phyloP scores from a whole-genome alignment of 2,888 invertebrate genomes.

The Cosmopolites sordidus region DNA sequence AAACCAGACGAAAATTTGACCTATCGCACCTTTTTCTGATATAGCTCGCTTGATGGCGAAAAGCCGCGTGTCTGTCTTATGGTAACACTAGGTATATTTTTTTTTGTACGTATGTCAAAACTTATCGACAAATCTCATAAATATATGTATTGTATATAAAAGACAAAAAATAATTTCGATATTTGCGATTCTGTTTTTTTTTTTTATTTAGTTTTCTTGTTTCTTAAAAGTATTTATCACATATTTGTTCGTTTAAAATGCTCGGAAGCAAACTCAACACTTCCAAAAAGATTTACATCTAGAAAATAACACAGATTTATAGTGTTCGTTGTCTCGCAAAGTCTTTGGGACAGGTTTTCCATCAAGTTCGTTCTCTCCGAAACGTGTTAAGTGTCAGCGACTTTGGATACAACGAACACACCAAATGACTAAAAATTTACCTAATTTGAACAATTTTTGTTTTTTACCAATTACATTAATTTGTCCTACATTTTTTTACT shows the following conservation, averaged over 20 bases:
- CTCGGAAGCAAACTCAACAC: constrained; percentile 13
- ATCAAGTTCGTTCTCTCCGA: not conserved
- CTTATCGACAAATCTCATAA: constrained; percentile 20
- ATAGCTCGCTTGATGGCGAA: no score
- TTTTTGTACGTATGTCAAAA: constrained; percentile 20
- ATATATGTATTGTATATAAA: constrained; percentile 9
- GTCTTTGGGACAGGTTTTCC: no score
- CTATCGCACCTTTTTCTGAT: no score
- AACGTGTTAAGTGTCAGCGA: not conserved
- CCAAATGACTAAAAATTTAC: not conserved
- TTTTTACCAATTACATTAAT: not conserved
- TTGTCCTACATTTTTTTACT: not conserved
- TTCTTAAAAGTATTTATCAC: constrained; percentile 36
- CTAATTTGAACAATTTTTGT: not conserved
- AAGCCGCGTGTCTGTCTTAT: no score
- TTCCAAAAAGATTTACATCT: not conserved
- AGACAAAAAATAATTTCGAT: constrained; percentile 12
- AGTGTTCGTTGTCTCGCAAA: not conserved
- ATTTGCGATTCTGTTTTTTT: not conserved
- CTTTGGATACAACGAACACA: not conserved
- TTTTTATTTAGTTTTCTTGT: constrained; percentile 6
- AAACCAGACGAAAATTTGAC: no score
- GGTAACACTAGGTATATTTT: not conserved
- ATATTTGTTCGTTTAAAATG: constrained; percentile 34
- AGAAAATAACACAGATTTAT: not conserved